Evolutionary conservation across 1,140 invertebrate species (phyloP).

Genomic region (Galleria mellonella): DNA sequence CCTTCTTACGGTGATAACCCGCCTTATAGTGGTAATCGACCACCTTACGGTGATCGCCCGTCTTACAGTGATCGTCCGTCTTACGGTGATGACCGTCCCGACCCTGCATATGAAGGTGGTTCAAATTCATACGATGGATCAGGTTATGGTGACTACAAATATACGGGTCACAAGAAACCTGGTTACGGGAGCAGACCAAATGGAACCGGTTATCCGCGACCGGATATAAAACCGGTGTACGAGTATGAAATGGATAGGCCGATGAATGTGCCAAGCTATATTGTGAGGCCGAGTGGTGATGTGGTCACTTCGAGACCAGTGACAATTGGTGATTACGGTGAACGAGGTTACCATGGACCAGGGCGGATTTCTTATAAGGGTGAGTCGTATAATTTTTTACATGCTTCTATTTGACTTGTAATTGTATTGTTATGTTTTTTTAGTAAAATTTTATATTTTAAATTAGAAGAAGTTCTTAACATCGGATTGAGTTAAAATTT

Average conservation of each 20-base stretch:
- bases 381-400: conserved; percentile 21
- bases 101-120: not conserved
- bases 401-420: no score
- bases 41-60: not conserved
- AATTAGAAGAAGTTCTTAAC: no score
- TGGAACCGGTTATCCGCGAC: conserved; percentile 14
- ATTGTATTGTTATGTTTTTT: no score
- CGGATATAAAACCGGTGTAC: conserved; percentile 47
- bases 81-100: not conserved
- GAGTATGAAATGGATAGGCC: conserved; percentile 43
- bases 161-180: conserved; percentile 10
- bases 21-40: not conserved
- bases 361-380: conserved; percentile 34
- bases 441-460: no score
- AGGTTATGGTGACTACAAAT: conserved; percentile 3
- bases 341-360: conserved; percentile 18
- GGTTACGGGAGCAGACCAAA: conserved; percentile 14
- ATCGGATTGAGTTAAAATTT: no score
- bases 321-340: conserved; percentile 38
- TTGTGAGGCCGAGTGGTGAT: conserved; percentile 35
- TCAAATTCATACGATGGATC: not conserved
- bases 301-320: conserved; percentile 52
- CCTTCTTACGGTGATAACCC: conserved; percentile 3
- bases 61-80: not conserved
- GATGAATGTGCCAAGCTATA: conserved; percentile 38